Percentiles rank a stretch among this genome's conserved stretches.
These are phyloP conservation scores for Charadrius vociferus DNA, from an alignment of 2,113 vertebrate species.

Conservation along the genomic window DNA sequence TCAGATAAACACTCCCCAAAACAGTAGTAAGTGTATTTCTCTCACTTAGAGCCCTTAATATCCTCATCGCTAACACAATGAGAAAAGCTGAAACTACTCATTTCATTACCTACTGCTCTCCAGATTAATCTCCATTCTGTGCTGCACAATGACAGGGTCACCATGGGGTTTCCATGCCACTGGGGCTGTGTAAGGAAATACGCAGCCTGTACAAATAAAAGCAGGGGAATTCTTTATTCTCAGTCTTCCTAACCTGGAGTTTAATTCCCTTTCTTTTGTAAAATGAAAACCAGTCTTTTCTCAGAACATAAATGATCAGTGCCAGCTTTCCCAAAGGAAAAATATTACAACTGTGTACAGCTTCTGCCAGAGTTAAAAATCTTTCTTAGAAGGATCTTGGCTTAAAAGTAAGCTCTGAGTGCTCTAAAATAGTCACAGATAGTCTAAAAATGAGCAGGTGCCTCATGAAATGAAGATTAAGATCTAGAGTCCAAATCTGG, in stretches of 20 bases:
- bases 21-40: conserved; percentile 32
- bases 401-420: neutral
- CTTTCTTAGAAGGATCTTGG: conserved; percentile 29
- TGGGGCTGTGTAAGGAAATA: neutral
- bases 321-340: conserved; percentile 44
- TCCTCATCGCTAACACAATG: neutral
- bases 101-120: conserved; percentile 52
- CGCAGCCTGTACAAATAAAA: neutral
- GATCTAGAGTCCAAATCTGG: conserved; percentile 19
- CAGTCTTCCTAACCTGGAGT: conserved; percentile 22
- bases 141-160: conserved; percentile 43
- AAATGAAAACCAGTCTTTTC: conserved; percentile 28
- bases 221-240: conserved; percentile 45
- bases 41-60: conserved; percentile 42
- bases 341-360: conserved; percentile 39
- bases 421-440: neutral
- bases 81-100: conserved; percentile 37
- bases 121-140: conserved; percentile 50
- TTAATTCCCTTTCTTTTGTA: conserved; percentile 54
- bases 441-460: neutral
- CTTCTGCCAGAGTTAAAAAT: conserved; percentile 21
- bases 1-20: neutral
- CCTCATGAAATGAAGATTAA: conserved; percentile 30
- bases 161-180: conserved; percentile 26
- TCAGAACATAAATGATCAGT: conserved; percentile 48